Percentiles rank a stretch among this genome's conserved stretches.
These are phyloP conservation scores for Heterocephalus glaber DNA, from an alignment of 2,113 vertebrate species.

Conservation along the genomic window DNA sequence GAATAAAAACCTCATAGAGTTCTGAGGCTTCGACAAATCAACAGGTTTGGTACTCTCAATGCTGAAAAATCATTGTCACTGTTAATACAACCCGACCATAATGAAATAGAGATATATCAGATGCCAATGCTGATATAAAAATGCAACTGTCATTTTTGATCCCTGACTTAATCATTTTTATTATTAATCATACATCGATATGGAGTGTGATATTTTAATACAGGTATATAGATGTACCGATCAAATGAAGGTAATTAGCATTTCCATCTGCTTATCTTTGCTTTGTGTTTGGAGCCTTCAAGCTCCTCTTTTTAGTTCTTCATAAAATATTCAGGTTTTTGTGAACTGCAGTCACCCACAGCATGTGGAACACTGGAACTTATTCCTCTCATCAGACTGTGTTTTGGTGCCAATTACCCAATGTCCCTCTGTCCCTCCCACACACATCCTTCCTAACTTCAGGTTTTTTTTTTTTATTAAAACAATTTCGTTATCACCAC, in stretches of 20 bases:
- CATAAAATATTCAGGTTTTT: not conserved
- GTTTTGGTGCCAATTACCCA: not conserved
- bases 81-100: not conserved
- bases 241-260: not conserved
- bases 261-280: not conserved
- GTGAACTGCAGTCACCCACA: not conserved
- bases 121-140: not conserved
- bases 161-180: conserved; percentile 37
- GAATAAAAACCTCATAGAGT: not conserved
- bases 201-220: not conserved
- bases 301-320: not conserved
- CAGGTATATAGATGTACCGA: not conserved
- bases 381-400: not conserved
- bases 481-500: conserved; percentile 53
- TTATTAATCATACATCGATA: not conserved
- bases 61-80: not conserved
- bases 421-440: not conserved
- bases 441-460: not conserved
- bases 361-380: not conserved
- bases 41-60: not conserved
- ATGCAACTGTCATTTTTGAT: not conserved
- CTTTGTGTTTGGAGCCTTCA: not conserved
- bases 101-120: conserved; percentile 19
- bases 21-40: not conserved
- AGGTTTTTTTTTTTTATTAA: conserved; percentile 26